phyloP scores from a whole-genome alignment of 1,140 invertebrate species.

The Pseudomyrmex gracilis region DNA sequence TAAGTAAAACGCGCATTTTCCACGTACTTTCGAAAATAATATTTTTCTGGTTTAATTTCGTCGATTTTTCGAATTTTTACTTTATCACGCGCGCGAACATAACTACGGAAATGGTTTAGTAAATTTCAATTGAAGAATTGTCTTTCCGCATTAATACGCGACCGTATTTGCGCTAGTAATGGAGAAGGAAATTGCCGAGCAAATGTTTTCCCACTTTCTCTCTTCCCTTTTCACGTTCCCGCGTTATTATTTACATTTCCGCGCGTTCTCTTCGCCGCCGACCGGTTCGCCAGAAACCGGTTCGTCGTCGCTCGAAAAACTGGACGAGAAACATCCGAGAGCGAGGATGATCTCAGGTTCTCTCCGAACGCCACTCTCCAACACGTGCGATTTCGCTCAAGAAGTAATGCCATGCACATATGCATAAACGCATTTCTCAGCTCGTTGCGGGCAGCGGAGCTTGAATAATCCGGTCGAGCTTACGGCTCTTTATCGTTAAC shows the following conservation, averaged over 20 bases:
- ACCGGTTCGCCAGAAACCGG: background rate
- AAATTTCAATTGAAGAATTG: background rate
- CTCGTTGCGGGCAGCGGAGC: background rate
- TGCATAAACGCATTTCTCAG: constrained; percentile 9
- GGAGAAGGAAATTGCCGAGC: background rate
- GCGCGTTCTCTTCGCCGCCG: background rate
- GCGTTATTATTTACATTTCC: constrained; percentile 36
- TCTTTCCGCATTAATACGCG: background rate
- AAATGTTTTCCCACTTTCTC: background rate
- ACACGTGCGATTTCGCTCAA: background rate
- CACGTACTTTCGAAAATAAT: too few relatives aligned
- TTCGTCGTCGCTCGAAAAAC: too few relatives aligned
- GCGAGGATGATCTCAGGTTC: background rate
- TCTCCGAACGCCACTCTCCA: background rate
- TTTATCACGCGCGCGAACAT: too few relatives aligned
- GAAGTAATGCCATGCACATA: background rate
- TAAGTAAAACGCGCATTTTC: too few relatives aligned
- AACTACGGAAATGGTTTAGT: too few relatives aligned
- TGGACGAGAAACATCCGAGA: background rate
- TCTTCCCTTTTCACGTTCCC: background rate
- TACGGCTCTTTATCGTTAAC: constrained; percentile 2
- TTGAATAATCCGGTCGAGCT: constrained; percentile 14
- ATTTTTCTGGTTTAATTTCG: background rate
- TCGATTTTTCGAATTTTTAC: background rate
- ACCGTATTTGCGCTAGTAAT: background rate